Conservation (phyloP, 2,888 invertebrate species). For the Leptinotarsa haldemani region DNA sequence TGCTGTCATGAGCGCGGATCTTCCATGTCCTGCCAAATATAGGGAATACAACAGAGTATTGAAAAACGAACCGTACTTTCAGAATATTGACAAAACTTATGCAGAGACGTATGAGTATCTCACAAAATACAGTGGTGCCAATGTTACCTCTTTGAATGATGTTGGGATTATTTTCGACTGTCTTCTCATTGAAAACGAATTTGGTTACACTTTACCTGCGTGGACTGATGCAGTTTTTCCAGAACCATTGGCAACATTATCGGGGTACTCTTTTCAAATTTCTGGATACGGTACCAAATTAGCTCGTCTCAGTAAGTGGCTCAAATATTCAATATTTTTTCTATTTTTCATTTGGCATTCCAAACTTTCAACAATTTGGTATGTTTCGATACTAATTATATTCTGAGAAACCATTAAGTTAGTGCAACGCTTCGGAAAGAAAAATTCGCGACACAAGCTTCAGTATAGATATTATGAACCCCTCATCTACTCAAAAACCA, state of each 20-base stretch:
- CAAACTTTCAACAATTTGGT: too few relatives aligned
- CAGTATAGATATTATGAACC: too few relatives aligned
- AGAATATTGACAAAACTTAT: slow-evolving; percentile 68
- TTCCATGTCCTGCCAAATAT: slow-evolving; percentile 13
- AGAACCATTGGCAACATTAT: slow-evolving; percentile 31
- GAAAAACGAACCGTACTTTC: slow-evolving; percentile 43
- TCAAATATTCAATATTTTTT: too few relatives aligned
- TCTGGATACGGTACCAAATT: slow-evolving; percentile 22
- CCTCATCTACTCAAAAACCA: too few relatives aligned
- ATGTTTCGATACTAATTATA: too few relatives aligned
- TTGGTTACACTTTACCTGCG: not conserved
- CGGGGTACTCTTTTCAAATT: slow-evolving; percentile 12
- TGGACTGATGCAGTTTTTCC: slow-evolving; percentile 38
- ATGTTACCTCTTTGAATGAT: slow-evolving; percentile 11
- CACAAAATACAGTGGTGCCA: slow-evolving; percentile 20
- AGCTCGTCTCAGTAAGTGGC: not conserved
- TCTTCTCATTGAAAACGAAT: not conserved
- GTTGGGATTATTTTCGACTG: slow-evolving; percentile 13
- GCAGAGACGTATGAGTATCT: slow-evolving; percentile 65
- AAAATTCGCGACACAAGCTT: too few relatives aligned
- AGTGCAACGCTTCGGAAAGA: too few relatives aligned
- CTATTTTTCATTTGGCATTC: too few relatives aligned
- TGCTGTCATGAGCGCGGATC: too few relatives aligned
- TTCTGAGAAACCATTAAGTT: too few relatives aligned
- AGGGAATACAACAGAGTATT: slow-evolving; percentile 13